Conservation (phyloP, 2,888 invertebrate genomes). For the Scaptomyza reducta region DNA sequence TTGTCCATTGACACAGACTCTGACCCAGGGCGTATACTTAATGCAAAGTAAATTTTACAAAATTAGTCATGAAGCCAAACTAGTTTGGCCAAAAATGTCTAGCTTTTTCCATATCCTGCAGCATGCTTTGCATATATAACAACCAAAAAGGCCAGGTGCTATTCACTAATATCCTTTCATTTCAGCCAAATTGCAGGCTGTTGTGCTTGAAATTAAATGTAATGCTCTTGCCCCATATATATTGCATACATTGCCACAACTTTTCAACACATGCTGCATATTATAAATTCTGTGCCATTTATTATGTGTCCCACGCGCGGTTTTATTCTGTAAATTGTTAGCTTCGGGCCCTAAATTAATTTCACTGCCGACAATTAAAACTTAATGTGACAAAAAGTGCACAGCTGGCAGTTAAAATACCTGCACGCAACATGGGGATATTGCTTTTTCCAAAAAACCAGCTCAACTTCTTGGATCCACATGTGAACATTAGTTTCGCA, state of each 20-base stretch:
- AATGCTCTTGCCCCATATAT: constrained; percentile 14
- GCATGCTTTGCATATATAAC: constrained; percentile 3
- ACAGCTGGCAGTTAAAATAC: constrained; percentile 32
- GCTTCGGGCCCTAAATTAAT: constrained; percentile 38
- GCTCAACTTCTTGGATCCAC: not conserved
- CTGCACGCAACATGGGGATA: not conserved
- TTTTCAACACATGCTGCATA: constrained; percentile 59
- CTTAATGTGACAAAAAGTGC: constrained; percentile 45
- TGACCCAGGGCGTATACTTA: constrained; percentile 23
- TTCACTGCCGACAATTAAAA: constrained; percentile 35
- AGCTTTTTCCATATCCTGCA: constrained; percentile 4
- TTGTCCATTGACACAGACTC: not conserved
- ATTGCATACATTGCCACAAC: constrained; percentile 17
- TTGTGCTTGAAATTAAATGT: constrained; percentile 32
- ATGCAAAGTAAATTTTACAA: not conserved
- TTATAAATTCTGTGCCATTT: constrained; percentile 60
- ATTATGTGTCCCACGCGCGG: constrained; percentile 35
- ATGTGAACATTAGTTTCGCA: too few relatives aligned
- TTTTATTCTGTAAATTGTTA: constrained; percentile 14
- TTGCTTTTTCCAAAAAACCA: not conserved
- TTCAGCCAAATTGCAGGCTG: constrained; percentile 11
- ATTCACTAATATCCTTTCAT: constrained; percentile 33
- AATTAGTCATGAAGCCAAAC: not conserved
- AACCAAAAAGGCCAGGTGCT: constrained; percentile 18
- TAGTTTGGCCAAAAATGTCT: not conserved